Base-by-base conservation (phyloP, 2,797 vertebrate genomes). In the Microhierax caerulescens region DNA sequence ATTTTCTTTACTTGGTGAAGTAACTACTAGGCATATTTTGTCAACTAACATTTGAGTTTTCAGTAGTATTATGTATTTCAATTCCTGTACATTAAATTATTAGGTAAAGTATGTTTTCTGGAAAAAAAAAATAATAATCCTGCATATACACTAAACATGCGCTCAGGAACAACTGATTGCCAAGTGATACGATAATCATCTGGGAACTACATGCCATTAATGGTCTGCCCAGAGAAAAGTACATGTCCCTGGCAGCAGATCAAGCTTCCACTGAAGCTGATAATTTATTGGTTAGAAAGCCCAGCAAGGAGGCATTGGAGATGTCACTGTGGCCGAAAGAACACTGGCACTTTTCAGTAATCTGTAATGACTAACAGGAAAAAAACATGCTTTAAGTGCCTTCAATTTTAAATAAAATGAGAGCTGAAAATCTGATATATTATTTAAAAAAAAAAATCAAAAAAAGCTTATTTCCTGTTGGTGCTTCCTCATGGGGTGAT, bases 81-180 rank as follows among this genome's bases (percentile, higher is more conserved):
- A 47, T 14, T 45, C 23, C 37, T 37, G 9, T 30, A 28, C 36
- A 57, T 13, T 25, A 34, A 61, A 72, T 27, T 27, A 69, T 13
- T 65, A 54, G 4, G 8, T 63, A 11, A 93, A 77, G 17, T 54
- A 74, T 37, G 22, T 63, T 51, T 64, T 17, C 21, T 1, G 2
- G 12, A 28, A 91, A 91, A 67, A 45, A 20, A 28, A 16, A 20
- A 45, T 28, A 20, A 45, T 28, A 5, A 19, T 13, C 17, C 32
- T 43, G 17, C n/a, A 41, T 0, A 5, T 28, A 41, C 8, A 36
- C 7, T 50, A 65, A 60, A 56, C 0, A 0, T 11, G 5, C n/a
- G 51, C 13, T 75, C 41, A 77, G 79, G 23, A 56, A 50, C 34
- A 72, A 16, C 5, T 9, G 5, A 41, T 81, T 67, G 24, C n/a